Evolutionary conservation across 2,797 vertebrate genomes (phyloP).

Genomic region (Hoplostethus mediterraneus): DNA sequence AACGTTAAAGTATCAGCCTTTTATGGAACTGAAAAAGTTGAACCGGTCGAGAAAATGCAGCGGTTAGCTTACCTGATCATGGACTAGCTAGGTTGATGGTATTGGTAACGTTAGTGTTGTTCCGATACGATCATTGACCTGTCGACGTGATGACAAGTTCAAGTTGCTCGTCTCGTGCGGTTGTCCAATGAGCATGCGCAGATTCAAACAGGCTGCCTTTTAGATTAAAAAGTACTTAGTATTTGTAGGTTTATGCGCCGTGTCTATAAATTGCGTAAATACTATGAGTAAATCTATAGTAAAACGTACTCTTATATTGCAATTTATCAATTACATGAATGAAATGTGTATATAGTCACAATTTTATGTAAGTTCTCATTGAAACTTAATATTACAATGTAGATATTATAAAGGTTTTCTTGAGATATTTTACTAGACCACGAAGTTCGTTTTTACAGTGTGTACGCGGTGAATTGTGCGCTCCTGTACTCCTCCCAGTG

Average conservation of each 20-base stretch:
- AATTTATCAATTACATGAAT: conserved; percentile 26
- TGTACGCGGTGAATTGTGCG: too few species aligned
- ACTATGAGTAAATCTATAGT: too few species aligned
- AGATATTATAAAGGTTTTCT: conserved; percentile 12
- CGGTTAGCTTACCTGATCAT: too few species aligned
- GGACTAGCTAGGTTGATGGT: too few species aligned
- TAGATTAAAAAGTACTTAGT: conserved; percentile 15
- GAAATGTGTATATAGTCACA: conserved; percentile 5
- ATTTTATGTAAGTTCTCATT: conserved; percentile 19
- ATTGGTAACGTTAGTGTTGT: too few species aligned
- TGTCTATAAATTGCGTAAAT: conserved; percentile 27
- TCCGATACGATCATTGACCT: too few species aligned
- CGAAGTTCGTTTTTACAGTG: background rate
- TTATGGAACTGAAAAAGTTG: too few species aligned
- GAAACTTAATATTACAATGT: conserved; percentile 34
- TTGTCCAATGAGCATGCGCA: background rate
- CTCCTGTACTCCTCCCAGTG: too few species aligned
- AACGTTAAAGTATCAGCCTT: too few species aligned
- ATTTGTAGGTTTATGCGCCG: conserved; percentile 25
- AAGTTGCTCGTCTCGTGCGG: background rate
- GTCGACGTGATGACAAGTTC: too few species aligned
- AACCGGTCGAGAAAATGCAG: too few species aligned
- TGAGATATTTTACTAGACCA: conserved; percentile 19
- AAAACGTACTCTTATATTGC: too few species aligned
- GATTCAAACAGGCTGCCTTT: conserved; percentile 18